Evolutionary conservation across 2,113 vertebrate genomes (phyloP).

Genomic region (Bufo bufo): DNA sequence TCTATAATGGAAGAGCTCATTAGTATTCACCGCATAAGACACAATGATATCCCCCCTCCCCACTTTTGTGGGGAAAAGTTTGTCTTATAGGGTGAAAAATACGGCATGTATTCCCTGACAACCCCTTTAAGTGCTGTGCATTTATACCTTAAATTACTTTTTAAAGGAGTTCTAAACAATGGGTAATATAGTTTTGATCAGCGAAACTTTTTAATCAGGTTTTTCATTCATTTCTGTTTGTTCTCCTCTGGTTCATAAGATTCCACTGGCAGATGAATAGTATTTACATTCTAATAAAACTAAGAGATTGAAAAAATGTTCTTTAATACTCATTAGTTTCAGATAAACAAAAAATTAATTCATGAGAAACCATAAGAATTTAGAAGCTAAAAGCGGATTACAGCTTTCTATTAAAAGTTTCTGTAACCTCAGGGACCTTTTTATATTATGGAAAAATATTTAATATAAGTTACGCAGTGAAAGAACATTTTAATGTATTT

Average conservation of each 20-base stretch:
- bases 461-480: not conserved
- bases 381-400: slow-evolving; percentile 32
- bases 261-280: slow-evolving; percentile 18
- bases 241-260: slow-evolving; percentile 28
- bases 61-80: too few species aligned
- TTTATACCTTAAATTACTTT: slow-evolving; percentile 16
- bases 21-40: too few species aligned
- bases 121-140: not conserved
- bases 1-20: too few species aligned
- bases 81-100: too few species aligned
- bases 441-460: not conserved
- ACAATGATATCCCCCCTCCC: too few species aligned
- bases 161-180: not conserved
- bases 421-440: slow-evolving; percentile 14
- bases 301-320: slow-evolving; percentile 30
- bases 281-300: slow-evolving; percentile 51
- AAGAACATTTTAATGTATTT: not conserved
- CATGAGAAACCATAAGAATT: slow-evolving; percentile 27
- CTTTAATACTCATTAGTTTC: slow-evolving; percentile 49
- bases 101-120: not conserved
- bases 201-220: slow-evolving; percentile 22
- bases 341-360: slow-evolving; percentile 49
- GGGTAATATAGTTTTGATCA: slow-evolving; percentile 15
- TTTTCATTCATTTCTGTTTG: slow-evolving; percentile 22
- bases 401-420: slow-evolving; percentile 30